Conservation (phyloP, 2,113 vertebrate species). For the Macquaria australasica region DNA sequence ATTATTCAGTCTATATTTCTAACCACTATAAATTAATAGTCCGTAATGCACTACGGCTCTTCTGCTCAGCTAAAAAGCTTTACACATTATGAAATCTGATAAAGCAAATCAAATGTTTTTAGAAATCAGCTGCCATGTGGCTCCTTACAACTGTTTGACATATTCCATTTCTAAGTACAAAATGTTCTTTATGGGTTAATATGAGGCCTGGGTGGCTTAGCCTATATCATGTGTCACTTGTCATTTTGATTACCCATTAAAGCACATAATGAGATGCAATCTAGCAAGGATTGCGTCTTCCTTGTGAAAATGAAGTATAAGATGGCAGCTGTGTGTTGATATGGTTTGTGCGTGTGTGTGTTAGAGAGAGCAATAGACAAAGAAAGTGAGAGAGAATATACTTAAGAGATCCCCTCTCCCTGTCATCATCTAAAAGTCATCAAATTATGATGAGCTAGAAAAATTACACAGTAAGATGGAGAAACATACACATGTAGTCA, state of each 20-base stretch:
- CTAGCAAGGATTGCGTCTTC: neutral
- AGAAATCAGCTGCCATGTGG: neutral
- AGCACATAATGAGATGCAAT: conserved; percentile 17
- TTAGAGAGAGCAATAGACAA: neutral
- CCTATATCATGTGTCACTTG: neutral
- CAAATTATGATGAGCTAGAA: conserved; percentile 28
- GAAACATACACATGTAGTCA: neutral
- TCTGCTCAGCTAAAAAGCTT: neutral
- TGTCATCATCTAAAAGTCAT: conserved; percentile 43
- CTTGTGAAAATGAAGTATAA: neutral
- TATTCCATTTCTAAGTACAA: neutral
- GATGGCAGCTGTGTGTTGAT: conserved; percentile 1
- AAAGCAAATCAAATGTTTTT: neutral
- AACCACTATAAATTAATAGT: neutral
- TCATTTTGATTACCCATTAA: conserved; percentile 23
- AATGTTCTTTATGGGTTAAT: neutral
- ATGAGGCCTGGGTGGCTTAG: neutral
- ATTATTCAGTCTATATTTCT: conserved; percentile 11
- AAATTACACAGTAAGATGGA: neutral
- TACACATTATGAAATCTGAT: neutral
- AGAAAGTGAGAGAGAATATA: neutral
- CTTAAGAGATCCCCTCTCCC: conserved; percentile 20
- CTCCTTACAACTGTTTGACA: neutral
- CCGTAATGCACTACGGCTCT: neutral
- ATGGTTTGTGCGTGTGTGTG: neutral